Percentiles rank a stretch among this genome's conserved stretches.
Conservation (phyloP, 2,888 invertebrate species). For the Melitaea athalia region DNA sequence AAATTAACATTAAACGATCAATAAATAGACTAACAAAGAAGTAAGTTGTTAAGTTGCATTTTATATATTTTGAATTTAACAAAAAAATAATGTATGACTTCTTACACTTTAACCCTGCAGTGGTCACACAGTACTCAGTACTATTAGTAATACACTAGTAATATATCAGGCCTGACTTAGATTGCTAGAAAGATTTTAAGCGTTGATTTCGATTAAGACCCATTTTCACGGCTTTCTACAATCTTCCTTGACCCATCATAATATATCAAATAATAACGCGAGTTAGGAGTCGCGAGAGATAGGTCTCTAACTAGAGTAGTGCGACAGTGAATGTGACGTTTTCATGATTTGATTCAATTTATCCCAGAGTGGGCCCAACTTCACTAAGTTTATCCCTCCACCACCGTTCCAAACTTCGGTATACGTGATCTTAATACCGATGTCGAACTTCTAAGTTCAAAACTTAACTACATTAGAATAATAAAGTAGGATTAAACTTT, state of each 20-base stretch:
- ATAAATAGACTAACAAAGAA: no score
- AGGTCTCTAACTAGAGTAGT: conserved; percentile 13
- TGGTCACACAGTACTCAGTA: no score
- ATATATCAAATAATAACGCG: conserved; percentile 23
- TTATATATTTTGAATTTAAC: no score
- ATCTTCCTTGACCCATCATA: neutral
- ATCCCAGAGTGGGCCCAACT: conserved; percentile 42
- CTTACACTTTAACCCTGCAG: no score
- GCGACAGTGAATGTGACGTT: conserved; percentile 30
- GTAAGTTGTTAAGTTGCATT: no score
- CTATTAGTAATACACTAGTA: no score
- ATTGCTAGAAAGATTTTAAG: no score
- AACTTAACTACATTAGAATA: conserved; percentile 21
- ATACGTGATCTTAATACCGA: conserved; percentile 33
- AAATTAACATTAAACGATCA: neutral
- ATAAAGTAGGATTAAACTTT: conserved; percentile 9
- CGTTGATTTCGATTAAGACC: no score
- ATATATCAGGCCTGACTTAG: no score
- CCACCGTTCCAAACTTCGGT: conserved; percentile 23
- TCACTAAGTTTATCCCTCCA: conserved; percentile 24
- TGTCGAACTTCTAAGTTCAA: conserved; percentile 14
- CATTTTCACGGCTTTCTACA: neutral
- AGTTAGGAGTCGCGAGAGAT: no score
- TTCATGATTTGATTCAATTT: conserved; percentile 47
- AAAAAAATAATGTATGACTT: no score